phyloP scores from a whole-genome alignment of 2,113 vertebrate genomes.

The Microtus richardsoni region DNA sequence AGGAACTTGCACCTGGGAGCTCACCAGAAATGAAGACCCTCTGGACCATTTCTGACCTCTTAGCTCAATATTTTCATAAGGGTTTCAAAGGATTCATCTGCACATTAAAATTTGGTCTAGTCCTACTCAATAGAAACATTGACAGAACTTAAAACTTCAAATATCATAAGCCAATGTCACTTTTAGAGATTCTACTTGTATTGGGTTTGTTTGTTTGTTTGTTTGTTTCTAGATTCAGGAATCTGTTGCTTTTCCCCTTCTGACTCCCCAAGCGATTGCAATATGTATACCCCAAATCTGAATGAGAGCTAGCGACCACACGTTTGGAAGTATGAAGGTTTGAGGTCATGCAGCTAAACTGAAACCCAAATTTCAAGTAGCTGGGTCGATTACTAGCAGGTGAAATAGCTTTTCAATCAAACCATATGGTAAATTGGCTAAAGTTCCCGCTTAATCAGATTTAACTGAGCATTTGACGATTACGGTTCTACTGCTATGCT shows the following conservation, averaged over 20 bases:
- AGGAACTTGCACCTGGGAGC: background rate
- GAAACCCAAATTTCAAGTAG: constrained; percentile 1
- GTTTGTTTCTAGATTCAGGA: background rate
- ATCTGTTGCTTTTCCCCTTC: background rate
- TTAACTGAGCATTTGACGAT: background rate
- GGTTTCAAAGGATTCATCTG: background rate
- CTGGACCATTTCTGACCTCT: background rate
- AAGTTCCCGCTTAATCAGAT: background rate
- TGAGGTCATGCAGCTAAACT: background rate
- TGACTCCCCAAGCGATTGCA: background rate
- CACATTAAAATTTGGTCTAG: background rate
- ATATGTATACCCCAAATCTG: background rate
- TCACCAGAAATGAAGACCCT: background rate
- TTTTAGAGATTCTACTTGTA: constrained; percentile 11
- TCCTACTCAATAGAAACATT: constrained; percentile 32
- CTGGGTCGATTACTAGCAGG: background rate
- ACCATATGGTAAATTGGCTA: background rate
- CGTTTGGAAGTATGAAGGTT: background rate
- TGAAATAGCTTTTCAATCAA: constrained; percentile 36
- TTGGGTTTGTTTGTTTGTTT: background rate
- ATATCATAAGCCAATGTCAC: background rate
- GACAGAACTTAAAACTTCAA: constrained; percentile 12
- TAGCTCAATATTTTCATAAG: background rate
- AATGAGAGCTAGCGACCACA: background rate
- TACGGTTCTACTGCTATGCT: background rate